These are phyloP conservation scores for Rhagium mordax DNA, from an alignment of 2,888 invertebrate genomes.

Conservation along the genomic window DNA sequence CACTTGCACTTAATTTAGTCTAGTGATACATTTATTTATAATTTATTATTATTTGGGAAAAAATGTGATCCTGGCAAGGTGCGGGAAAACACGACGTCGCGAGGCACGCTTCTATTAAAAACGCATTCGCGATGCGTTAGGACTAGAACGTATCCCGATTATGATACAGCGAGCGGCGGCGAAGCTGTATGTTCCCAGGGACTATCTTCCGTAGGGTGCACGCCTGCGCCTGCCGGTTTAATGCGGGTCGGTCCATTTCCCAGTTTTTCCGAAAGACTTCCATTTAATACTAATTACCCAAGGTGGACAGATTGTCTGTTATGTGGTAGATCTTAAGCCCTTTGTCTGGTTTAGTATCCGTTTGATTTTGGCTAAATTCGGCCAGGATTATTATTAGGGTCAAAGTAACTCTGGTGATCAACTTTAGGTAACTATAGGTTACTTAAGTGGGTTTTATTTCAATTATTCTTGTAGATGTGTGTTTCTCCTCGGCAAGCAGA, in stretches of 20 bases:
- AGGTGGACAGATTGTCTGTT: slow-evolving; percentile 8
- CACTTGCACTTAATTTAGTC: background rate
- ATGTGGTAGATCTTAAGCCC: background rate
- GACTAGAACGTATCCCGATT: slow-evolving; percentile 21
- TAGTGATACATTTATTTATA: background rate
- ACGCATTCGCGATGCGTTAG: background rate
- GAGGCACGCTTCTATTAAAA: slow-evolving; percentile 3
- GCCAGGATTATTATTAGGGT: background rate
- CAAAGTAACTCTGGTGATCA: background rate
- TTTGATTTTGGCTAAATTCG: background rate
- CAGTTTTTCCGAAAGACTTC: slow-evolving; percentile 43
- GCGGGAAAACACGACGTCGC: background rate
- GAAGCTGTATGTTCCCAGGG: slow-evolving; percentile 50
- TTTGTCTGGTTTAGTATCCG: background rate
- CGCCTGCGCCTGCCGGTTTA: slow-evolving; percentile 42
- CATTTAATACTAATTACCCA: slow-evolving; percentile 45
- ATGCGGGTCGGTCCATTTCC: slow-evolving; percentile 44
- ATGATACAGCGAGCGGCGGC: slow-evolving; percentile 31
- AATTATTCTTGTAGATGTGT: too few species aligned
- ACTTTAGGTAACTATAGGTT: background rate
- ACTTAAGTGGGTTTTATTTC: background rate
- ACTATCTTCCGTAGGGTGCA: slow-evolving; percentile 49
- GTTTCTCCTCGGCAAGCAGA: too few species aligned
- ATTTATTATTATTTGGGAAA: background rate
- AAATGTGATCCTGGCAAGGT: background rate